Percentiles rank a stretch among this genome's conserved stretches.
phyloP scores from a whole-genome alignment of 2,888 invertebrate genomes.

The Dione juno region DNA sequence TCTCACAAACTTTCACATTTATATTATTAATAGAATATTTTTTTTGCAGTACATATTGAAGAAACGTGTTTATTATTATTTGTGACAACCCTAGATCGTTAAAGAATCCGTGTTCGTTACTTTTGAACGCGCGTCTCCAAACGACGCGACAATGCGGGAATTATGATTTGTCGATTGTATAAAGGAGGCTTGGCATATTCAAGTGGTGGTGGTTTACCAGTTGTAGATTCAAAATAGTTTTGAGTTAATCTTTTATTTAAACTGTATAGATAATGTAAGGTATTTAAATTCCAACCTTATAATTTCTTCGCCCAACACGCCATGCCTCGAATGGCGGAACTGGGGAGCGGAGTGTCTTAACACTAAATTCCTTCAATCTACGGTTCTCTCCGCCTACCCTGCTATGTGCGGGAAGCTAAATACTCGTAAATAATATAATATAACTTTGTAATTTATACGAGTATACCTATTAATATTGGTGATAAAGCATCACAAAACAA shows the following conservation, averaged over 20 bases:
- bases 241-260: too few relatives aligned
- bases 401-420: too few relatives aligned
- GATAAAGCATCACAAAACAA: too few relatives aligned
- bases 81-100: constrained; percentile 42
- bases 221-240: constrained; percentile 5
- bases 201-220: background rate
- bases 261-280: background rate
- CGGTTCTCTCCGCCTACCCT: too few relatives aligned
- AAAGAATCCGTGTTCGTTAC: constrained; percentile 49
- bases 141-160: constrained; percentile 47
- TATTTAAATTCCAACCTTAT: background rate
- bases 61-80: background rate
- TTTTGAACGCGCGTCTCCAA: constrained; percentile 44
- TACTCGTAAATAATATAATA: too few relatives aligned
- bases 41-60: background rate
- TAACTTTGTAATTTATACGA: too few relatives aligned
- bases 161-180: constrained; percentile 45
- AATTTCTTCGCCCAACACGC: too few relatives aligned
- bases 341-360: too few relatives aligned
- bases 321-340: too few relatives aligned
- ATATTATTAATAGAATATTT: background rate
- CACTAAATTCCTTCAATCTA: too few relatives aligned
- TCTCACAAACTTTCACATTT: background rate
- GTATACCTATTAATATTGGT: too few relatives aligned
- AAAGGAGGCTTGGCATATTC: constrained; percentile 10